These are phyloP conservation scores for Nomada flava DNA, from an alignment of 2,888 invertebrate species.

Conservation along the genomic window DNA sequence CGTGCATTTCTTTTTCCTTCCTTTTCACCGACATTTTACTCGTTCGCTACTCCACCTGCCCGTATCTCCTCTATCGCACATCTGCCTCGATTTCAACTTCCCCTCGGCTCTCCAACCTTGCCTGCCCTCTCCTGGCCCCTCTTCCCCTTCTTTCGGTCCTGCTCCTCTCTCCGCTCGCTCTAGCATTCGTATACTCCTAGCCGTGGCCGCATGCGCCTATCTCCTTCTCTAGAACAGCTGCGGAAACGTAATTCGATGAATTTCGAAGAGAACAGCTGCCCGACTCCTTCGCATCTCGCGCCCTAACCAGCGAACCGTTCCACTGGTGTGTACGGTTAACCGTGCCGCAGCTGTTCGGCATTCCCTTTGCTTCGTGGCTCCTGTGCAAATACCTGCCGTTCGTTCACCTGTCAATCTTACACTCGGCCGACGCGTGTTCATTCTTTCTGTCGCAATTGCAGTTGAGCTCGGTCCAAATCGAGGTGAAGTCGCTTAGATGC, in stretches of 20 bases:
- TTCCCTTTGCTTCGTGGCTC: conserved; percentile 6
- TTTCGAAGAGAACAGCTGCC: no score
- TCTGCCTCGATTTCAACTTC: conserved; percentile 35
- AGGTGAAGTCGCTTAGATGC: conserved; percentile 79
- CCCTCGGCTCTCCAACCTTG: not conserved
- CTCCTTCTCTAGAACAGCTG: not conserved
- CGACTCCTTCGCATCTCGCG: no score
- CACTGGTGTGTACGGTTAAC: conserved; percentile 15
- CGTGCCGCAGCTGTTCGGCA: conserved; percentile 65
- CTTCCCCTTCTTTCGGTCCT: not conserved
- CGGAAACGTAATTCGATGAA: conserved; percentile 6
- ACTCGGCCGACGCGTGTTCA: no score
- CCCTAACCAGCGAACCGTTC: not conserved
- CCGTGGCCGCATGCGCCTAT: no score
- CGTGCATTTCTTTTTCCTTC: not conserved
- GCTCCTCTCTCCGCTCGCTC: not conserved
- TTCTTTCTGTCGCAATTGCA: conserved; percentile 62
- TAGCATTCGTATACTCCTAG: not conserved
- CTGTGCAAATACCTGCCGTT: not conserved
- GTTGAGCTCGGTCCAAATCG: conserved; percentile 81
- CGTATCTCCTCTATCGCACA: conserved; percentile 54
- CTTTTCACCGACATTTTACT: conserved; percentile 4
- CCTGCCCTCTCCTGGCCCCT: not conserved
- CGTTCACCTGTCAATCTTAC: no score
- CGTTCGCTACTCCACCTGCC: conserved; percentile 63